Evolutionary conservation across 2,797 vertebrate genomes (phyloP).

Genomic region (Tenualosa thibaudeaui): DNA sequence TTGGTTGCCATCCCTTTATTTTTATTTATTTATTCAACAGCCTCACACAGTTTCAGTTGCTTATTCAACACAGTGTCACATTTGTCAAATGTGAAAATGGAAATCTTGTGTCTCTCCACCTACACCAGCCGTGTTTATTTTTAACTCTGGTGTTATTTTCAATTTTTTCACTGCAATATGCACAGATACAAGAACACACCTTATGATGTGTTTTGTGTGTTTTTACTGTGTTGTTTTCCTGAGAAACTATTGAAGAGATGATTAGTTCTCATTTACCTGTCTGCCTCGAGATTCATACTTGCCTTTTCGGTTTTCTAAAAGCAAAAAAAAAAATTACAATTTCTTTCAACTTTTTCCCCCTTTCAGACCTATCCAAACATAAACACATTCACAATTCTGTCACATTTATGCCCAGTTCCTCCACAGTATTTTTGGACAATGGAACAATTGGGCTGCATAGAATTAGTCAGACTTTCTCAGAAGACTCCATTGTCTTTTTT

Average conservation of each 20-base stretch:
- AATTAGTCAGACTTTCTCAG: neutral
- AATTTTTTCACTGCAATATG: neutral
- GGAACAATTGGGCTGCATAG: neutral
- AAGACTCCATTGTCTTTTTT: neutral
- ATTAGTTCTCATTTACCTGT: neutral
- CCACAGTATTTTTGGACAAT: neutral
- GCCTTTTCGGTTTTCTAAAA: neutral
- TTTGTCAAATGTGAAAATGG: conserved; percentile 2
- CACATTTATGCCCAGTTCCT: neutral
- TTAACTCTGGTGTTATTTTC: neutral
- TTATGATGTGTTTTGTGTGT: too few species aligned
- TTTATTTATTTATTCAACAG: neutral
- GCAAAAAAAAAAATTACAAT: too few species aligned
- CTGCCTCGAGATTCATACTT: neutral
- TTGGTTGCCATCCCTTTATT: neutral
- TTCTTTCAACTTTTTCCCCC: neutral
- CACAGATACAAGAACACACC: neutral
- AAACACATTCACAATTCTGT: neutral
- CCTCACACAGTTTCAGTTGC: neutral
- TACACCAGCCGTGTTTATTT: neutral
- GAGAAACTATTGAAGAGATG: neutral
- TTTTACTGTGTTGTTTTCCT: neutral
- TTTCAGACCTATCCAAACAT: neutral
- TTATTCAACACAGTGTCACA: neutral
- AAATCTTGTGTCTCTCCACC: neutral